Conservation (phyloP, 1,140 invertebrate species). For the Dendrolimus kikuchii region DNA sequence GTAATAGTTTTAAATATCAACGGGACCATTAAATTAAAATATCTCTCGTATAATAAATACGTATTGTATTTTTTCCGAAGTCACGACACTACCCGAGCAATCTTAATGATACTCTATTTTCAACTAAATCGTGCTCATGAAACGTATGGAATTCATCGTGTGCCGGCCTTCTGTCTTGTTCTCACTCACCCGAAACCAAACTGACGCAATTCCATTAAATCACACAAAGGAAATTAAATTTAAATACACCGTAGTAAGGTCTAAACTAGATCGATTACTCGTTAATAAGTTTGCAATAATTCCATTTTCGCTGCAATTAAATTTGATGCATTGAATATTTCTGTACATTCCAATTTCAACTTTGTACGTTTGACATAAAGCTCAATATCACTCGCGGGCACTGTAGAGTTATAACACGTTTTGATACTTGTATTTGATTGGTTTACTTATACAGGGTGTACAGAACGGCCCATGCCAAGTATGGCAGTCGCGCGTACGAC, state of each 20-base stretch:
- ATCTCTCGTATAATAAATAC: constrained; percentile 15
- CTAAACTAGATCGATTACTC: constrained; percentile 11
- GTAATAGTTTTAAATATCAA: too few relatives aligned
- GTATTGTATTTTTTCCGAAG: constrained; percentile 33
- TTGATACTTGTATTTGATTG: too few relatives aligned
- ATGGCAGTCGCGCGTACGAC: constrained; percentile 47
- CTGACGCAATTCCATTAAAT: constrained; percentile 6
- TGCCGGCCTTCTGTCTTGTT: constrained; percentile 43
- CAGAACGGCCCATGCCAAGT: constrained; percentile 37
- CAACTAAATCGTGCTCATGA: constrained; percentile 43
- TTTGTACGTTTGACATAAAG: not conserved
- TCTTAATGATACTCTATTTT: constrained; percentile 59
- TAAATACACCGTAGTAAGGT: constrained; percentile 5
- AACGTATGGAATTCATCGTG: constrained; percentile 45
- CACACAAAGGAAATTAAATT: too few relatives aligned
- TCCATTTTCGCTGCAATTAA: constrained; percentile 23
- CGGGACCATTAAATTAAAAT: too few relatives aligned
- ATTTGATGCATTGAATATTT: constrained; percentile 10
- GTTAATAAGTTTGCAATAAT: constrained; percentile 33
- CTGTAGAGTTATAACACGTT: too few relatives aligned
- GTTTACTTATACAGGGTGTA: constrained; percentile 20
- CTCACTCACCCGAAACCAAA: constrained; percentile 1
- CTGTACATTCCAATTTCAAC: constrained; percentile 1
- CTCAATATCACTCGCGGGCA: too few relatives aligned
- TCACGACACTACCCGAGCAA: constrained; percentile 40